Conservation (phyloP, 2,797 vertebrate species). For the Merluccius polli region DNA sequence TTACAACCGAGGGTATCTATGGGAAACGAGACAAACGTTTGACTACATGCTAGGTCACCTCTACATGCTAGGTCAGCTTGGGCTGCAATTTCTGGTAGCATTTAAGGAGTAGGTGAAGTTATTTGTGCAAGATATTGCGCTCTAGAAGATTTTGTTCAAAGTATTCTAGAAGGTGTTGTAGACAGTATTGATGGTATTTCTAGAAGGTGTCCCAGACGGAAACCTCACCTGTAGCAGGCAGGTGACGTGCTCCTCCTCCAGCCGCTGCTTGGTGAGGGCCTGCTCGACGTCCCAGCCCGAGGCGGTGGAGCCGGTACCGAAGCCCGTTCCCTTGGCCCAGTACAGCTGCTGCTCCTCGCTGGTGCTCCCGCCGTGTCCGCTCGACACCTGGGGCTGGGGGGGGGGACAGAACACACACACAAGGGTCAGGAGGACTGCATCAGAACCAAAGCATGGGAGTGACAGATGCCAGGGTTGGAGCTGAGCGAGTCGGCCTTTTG, state of each 20-base stretch:
- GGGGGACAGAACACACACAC: conserved; percentile 18
- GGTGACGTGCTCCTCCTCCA: conserved; percentile 97
- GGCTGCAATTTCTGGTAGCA: too few species aligned
- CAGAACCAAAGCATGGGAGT: not conserved
- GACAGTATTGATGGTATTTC: too few species aligned
- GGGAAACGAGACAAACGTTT: too few species aligned
- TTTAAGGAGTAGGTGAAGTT: too few species aligned
- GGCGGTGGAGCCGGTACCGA: conserved; percentile 98
- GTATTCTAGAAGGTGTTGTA: not conserved
- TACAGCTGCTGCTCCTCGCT: conserved; percentile 96
- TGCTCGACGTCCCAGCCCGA: conserved; percentile 99
- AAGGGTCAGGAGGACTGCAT: not conserved
- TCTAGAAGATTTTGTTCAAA: not conserved
- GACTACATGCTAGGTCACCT: too few species aligned
- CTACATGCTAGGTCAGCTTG: too few species aligned
- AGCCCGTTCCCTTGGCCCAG: conserved; percentile 98
- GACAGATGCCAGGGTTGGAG: too few species aligned
- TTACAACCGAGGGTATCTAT: too few species aligned
- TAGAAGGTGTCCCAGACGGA: not conserved
- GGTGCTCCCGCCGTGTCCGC: conserved; percentile 82
- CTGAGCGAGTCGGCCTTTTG: too few species aligned
- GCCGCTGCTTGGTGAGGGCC: conserved; percentile 93
- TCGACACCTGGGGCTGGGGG: conserved; percentile 86
- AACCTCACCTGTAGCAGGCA: conserved; percentile 89
- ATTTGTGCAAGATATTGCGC: not conserved